Percentiles rank a stretch among this genome's conserved stretches.
These are phyloP conservation scores for Xestoiulus laeticollis DNA, from an alignment of 2,888 invertebrate genomes.

Conservation along the genomic window DNA sequence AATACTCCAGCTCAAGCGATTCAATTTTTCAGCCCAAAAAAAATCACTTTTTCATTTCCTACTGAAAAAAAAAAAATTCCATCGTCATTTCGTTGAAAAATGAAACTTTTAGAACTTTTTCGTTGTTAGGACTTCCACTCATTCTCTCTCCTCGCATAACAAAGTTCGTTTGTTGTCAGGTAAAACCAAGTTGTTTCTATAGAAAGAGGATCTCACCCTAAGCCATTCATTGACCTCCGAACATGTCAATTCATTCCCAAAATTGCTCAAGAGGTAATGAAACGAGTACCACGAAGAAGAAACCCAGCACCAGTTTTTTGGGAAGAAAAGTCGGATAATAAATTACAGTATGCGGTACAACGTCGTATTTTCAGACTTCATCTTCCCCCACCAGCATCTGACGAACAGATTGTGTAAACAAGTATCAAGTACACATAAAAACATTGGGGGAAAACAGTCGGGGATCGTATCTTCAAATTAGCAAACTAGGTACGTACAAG, in stretches of 20 bases:
- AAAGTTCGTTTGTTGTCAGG: background rate
- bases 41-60: background rate
- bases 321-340: background rate
- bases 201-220: background rate
- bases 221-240: background rate
- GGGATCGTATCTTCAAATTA: background rate
- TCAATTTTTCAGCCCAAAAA: background rate
- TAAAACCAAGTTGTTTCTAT: background rate
- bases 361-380: background rate
- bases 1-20: background rate
- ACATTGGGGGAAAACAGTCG: background rate
- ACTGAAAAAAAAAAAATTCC: background rate
- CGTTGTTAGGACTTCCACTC: too few relatives aligned
- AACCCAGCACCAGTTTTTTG: background rate
- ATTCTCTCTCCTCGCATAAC: background rate
- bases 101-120: background rate
- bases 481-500: background rate
- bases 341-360: background rate
- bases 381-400: background rate
- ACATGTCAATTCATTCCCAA: background rate
- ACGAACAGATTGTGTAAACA: constrained; percentile 1
- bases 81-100: background rate
- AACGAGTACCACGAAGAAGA: background rate
- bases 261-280: background rate
- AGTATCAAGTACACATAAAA: background rate